Conservation (phyloP, 2,888 invertebrate species). For the Mylabris sibirica region DNA sequence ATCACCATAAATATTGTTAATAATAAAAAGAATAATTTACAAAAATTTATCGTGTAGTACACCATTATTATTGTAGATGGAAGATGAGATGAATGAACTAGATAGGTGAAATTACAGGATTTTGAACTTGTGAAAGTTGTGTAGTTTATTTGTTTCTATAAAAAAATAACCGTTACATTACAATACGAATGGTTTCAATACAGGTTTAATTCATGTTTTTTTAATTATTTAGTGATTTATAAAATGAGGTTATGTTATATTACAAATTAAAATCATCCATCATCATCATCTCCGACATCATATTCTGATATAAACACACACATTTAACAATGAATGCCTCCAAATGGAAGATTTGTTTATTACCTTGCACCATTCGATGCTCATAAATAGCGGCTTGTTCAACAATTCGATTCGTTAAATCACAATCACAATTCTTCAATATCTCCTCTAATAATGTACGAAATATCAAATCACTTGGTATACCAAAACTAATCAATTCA, state of each 20-base stretch:
- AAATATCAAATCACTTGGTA: constrained; percentile 92
- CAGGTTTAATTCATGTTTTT: neutral
- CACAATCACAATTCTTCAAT: constrained; percentile 88
- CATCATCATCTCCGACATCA: constrained; percentile 77
- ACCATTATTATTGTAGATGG: neutral
- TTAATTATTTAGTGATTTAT: neutral
- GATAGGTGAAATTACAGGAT: neutral
- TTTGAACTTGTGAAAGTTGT: neutral
- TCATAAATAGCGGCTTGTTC: constrained; percentile 90
- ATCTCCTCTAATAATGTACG: constrained; percentile 84
- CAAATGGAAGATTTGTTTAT: constrained; percentile 94
- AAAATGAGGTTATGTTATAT: neutral
- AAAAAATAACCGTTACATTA: neutral
- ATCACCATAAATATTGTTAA: constrained; percentile 59
- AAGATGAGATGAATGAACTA: neutral
- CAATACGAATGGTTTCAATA: neutral
- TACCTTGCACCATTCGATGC: constrained; percentile 89
- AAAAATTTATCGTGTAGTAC: constrained; percentile 46
- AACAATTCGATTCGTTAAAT: constrained; percentile 78
- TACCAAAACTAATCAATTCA: constrained; percentile 91
- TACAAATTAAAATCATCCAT: constrained; percentile 62
- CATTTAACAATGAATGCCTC: constrained; percentile 97
- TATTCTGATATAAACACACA: constrained; percentile 93
- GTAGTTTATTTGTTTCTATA: neutral
- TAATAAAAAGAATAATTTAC: constrained; percentile 50